A percentile compares a stretch with the other conserved stretches of the same genome.
These are phyloP conservation scores for Lates calcarifer DNA, from an alignment of 2,113 vertebrate genomes.

Conservation along the genomic window DNA sequence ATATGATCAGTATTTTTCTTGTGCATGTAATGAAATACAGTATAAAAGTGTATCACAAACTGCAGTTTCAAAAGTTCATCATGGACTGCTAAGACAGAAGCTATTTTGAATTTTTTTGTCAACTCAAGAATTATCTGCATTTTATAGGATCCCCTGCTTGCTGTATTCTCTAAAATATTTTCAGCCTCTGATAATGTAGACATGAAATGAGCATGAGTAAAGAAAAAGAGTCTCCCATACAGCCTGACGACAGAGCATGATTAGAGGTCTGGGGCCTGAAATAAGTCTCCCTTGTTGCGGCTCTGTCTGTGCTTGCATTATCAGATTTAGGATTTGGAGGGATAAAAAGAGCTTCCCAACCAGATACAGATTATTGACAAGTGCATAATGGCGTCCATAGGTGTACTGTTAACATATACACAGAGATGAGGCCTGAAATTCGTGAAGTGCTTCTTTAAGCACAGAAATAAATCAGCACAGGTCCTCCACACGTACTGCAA, in stretches of 20 bases:
- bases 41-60: not conserved
- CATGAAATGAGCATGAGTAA: not conserved
- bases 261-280: slow-evolving; percentile 21
- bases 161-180: not conserved
- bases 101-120: too few species aligned
- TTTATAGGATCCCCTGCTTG: too few species aligned
- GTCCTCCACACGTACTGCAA: slow-evolving; percentile 37
- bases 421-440: not conserved
- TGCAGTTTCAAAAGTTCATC: not conserved
- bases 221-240: not conserved
- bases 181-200: not conserved
- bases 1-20: not conserved
- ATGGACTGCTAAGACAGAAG: too few species aligned
- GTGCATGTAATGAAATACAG: not conserved
- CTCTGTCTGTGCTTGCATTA: slow-evolving; percentile 30
- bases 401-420: not conserved
- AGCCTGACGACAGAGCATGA: slow-evolving; percentile 12
- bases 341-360: slow-evolving; percentile 16
- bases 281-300: slow-evolving; percentile 26
- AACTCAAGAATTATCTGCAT: not conserved
- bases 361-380: slow-evolving; percentile 32
- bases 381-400: not conserved
- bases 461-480: slow-evolving; percentile 37
- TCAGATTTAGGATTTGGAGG: slow-evolving; percentile 41
- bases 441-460: slow-evolving; percentile 8